Percentiles rank a stretch among this genome's conserved stretches.
These are phyloP conservation scores for Anser brachyrhynchus DNA, from an alignment of 2,113 vertebrate species.

Conservation along the genomic window DNA sequence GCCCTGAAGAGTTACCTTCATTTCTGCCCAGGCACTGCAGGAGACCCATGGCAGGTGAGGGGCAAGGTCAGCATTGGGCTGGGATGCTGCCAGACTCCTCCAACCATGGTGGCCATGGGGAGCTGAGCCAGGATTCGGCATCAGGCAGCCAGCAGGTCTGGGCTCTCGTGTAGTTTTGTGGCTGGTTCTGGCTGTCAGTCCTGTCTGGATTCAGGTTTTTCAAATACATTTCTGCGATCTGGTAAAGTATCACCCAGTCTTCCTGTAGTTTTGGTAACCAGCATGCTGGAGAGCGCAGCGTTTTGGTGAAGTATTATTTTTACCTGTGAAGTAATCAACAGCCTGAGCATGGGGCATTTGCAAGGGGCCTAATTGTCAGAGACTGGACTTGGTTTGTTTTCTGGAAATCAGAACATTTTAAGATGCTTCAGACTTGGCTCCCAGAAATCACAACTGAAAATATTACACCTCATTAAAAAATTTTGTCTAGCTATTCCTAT, in stretches of 20 bases:
- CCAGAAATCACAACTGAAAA: neutral
- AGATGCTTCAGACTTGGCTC: neutral
- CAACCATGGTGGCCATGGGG: neutral
- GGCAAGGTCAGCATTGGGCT: neutral
- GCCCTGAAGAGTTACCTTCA: neutral
- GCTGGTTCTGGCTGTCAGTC: neutral
- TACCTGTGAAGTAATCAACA: neutral
- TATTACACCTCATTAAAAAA: neutral
- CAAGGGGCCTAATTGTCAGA: neutral
- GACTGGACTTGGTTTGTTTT: neutral
- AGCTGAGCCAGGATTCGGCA: neutral
- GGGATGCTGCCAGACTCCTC: neutral
- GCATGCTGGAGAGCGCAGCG: rapidly evolving
- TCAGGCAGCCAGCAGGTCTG: neutral
- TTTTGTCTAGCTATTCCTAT: neutral
- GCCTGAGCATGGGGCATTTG: neutral
- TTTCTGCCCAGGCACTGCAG: neutral
- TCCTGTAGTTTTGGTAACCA: neutral
- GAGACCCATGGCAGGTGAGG: neutral
- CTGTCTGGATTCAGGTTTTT: neutral
- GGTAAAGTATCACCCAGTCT: neutral
- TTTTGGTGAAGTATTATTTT: neutral
- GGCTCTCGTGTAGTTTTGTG: neutral
- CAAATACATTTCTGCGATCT: rapidly evolving
- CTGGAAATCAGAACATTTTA: neutral